Conservation (phyloP, 2,888 invertebrate genomes). For the Trichopria drosophilae region DNA sequence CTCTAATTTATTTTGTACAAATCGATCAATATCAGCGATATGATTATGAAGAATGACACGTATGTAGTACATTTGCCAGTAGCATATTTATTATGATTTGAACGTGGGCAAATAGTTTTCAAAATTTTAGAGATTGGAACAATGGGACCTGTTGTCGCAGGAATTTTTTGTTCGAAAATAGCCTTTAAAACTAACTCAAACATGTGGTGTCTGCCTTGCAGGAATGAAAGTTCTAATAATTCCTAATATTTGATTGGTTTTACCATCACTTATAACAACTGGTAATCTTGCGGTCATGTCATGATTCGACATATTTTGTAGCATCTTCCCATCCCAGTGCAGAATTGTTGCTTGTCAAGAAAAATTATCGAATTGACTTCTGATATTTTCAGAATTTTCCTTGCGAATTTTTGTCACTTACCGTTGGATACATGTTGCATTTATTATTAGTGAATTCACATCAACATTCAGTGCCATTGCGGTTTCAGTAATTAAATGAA, state of each 20-base stretch:
- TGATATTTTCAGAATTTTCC: constrained; percentile 21
- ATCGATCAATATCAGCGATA: no score
- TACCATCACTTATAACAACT: constrained; percentile 29
- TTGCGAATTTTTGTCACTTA: constrained; percentile 18
- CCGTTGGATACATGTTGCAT: no score
- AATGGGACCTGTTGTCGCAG: constrained; percentile 14
- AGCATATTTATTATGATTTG: no score
- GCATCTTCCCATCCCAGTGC: constrained; percentile 39
- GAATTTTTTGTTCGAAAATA: constrained; percentile 15
- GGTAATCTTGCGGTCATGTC: constrained; percentile 29
- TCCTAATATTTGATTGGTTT: constrained; percentile 23
- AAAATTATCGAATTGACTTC: constrained; percentile 15
- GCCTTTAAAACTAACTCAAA: constrained; percentile 18
- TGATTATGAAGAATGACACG: no score
- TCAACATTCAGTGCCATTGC: neutral
- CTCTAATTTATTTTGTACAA: no score
- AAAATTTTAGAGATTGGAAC: constrained; percentile 25
- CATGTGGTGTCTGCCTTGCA: constrained; percentile 26
- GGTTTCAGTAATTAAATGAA: neutral
- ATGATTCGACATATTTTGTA: constrained; percentile 25
- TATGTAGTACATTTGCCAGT: no score
- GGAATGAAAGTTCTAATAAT: constrained; percentile 17
- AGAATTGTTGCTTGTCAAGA: constrained; percentile 15
- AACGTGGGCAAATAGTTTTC: neutral
- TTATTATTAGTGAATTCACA: neutral